Percentiles rank a stretch among this genome's conserved stretches.
phyloP scores from a whole-genome alignment of 2,113 vertebrate genomes.

The Tenebrosternarchus preto region DNA sequence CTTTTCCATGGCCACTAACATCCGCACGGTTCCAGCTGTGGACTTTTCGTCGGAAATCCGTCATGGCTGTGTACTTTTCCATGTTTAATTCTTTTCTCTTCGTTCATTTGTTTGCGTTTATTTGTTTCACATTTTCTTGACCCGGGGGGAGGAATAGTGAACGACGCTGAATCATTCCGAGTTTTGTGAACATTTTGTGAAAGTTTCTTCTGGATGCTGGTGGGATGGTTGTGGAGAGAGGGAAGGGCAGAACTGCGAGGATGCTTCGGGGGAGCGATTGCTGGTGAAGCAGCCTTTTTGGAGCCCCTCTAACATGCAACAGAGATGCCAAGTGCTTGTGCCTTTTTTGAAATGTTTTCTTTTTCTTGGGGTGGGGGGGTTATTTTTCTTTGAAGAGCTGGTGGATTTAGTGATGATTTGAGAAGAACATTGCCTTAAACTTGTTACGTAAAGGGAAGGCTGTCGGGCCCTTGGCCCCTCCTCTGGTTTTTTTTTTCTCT shows the following conservation, averaged over 20 bases:
- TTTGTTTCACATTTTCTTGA: constrained; percentile 37
- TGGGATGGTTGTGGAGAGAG: constrained; percentile 21
- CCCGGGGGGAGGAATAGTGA: constrained; percentile 35
- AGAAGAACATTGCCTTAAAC: constrained; percentile 76
- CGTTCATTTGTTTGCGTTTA: constrained; percentile 33
- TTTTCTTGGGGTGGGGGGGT: too few relatives aligned
- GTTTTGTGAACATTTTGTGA: constrained; percentile 26
- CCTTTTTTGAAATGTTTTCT: constrained; percentile 62
- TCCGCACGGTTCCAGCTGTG: constrained; percentile 50
- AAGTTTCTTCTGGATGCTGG: constrained; percentile 53
- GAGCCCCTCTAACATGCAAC: constrained; percentile 30
- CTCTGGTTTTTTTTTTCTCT: constrained; percentile 37
- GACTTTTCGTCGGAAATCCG: background rate
- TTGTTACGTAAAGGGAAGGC: constrained; percentile 60
- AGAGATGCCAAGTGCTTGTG: constrained; percentile 62
- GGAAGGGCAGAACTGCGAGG: constrained; percentile 10
- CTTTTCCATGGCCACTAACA: constrained; percentile 54
- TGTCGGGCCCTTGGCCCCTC: constrained; percentile 45
- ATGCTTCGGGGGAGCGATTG: constrained; percentile 13
- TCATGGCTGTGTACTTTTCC: constrained; percentile 39
- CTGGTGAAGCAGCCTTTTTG: constrained; percentile 40
- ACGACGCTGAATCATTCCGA: constrained; percentile 47
- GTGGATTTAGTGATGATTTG: constrained; percentile 66
- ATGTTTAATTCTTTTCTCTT: constrained; percentile 47
- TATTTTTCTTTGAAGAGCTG: constrained; percentile 37